phyloP scores from a whole-genome alignment of 2,797 vertebrate genomes.

The Sebastes cheni region DNA sequence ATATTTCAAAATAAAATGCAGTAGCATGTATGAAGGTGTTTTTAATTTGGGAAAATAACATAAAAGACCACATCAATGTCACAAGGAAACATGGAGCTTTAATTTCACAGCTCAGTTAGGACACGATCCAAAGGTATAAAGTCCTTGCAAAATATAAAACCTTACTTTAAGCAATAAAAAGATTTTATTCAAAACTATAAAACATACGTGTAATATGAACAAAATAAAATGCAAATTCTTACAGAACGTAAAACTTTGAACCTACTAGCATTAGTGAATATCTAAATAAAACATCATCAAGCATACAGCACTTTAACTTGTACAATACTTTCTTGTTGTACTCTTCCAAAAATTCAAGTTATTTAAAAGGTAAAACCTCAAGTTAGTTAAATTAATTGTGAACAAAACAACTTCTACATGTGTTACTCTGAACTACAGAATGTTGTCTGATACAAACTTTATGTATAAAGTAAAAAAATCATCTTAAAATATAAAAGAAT shows the following conservation, averaged over 20 bases:
- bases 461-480: neutral
- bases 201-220: constrained; percentile 13
- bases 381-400: constrained; percentile 20
- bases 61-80: constrained; percentile 2
- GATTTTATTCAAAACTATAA: constrained; percentile 39
- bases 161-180: constrained; percentile 4
- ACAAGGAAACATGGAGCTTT: neutral
- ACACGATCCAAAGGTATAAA: neutral
- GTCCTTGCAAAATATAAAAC: neutral
- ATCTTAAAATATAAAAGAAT: constrained; percentile 17
- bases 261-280: constrained; percentile 2
- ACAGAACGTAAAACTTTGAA: constrained; percentile 9
- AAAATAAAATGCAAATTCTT: constrained; percentile 31
- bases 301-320: neutral
- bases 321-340: neutral
- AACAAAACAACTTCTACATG: neutral
- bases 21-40: neutral
- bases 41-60: neutral
- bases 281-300: constrained; percentile 17
- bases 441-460: constrained; percentile 1
- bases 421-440: constrained; percentile 4
- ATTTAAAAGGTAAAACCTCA: constrained; percentile 14
- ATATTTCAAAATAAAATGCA: neutral
- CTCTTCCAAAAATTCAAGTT: constrained; percentile 10
- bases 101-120: neutral